Base-by-base conservation (phyloP, 2,888 invertebrate species). In the Acronicta leporina region DNA sequence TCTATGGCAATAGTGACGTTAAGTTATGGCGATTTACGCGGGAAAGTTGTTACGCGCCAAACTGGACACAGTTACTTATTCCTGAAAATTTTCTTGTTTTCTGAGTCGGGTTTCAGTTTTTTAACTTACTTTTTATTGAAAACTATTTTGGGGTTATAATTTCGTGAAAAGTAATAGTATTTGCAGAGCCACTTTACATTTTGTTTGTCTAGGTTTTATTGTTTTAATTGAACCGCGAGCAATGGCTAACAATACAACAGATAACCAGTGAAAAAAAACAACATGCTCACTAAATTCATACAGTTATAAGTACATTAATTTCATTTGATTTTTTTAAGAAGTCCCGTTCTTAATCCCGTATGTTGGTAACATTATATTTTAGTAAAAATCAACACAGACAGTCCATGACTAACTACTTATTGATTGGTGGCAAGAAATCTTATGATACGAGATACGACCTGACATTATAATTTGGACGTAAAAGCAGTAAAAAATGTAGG, bases 281-380 rank as follows among this genome's bases (percentile, higher is more conserved):
- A 53, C 33, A 46, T 41, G 14, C 42, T 64, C 33, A 42, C 15
- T 48, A 16, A 70, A 70, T 59, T 52, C 40, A 25, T 30, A 7
- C 5, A 30, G 10, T 1, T 9, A 27, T 30, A 30, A 33, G 38
- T 13, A 14, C 16, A 71, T 41, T 60, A 52, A 56, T 25, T 38
- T n/a, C 44, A 53, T 48, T 64, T 43, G 40, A 59, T 51, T 56
- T 49, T 54, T 52, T 46, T 25, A 50, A 55, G 8, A 62, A 79
- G 77, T 80, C 75, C 82, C 81, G 82, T 81, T 69, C 6, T 15
- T 47, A 35, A 75, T 77, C 82, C 82, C 82, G 81, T 76, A 81
- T 54, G 25, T 46, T 59, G 55, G 67, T 63, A 68, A 78, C 72
- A 76, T 65, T 61, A 73, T 66, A 68, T 65, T 60, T 53, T 20